phyloP scores from a whole-genome alignment of 1,140 invertebrate species.

The Lasioglossum albipes region DNA sequence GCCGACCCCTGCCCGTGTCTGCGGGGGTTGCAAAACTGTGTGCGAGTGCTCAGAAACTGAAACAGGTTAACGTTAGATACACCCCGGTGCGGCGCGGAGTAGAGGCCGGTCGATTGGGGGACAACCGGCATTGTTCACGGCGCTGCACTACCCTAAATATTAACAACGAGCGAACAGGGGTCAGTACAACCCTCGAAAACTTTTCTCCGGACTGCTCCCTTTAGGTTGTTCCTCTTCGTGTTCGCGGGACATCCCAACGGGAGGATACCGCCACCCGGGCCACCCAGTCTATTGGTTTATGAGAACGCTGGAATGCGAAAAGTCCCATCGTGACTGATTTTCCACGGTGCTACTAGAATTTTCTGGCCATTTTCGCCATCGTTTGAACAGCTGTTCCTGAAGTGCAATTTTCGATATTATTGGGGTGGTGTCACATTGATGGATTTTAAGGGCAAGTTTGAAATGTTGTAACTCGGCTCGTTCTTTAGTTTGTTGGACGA shows the following conservation, averaged over 20 bases:
- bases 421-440: too few species aligned
- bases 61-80: constrained; percentile 73
- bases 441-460: too few species aligned
- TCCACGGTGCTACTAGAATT: constrained; percentile 1
- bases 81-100: constrained; percentile 53
- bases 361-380: too few species aligned
- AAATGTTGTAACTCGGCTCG: too few species aligned
- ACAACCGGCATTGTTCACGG: constrained; percentile 71
- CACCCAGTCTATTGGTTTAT: constrained; percentile 15
- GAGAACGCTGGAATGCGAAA: constrained; percentile 38
- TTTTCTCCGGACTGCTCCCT: constrained; percentile 41
- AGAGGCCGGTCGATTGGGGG: constrained; percentile 35
- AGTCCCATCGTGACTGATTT: constrained; percentile 33
- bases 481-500: too few species aligned
- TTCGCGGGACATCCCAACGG: constrained; percentile 33
- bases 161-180: constrained; percentile 77
- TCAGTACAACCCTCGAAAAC: constrained; percentile 70
- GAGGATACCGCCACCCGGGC: neutral
- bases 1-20: neutral
- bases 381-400: too few species aligned
- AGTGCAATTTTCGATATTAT: too few species aligned
- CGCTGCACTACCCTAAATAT: constrained; percentile 76
- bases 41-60: constrained; percentile 62
- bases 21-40: constrained; percentile 29
- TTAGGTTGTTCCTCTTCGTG: constrained; percentile 22